Evolutionary conservation across 2,113 vertebrate species (phyloP).

Genomic region (rat (Rattus norvegicus)): GRCr8 NC_086027.1:75027501-75028000

Average conservation of each 20-base stretch:
- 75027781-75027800: neutral
- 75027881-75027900: neutral
- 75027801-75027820: neutral
- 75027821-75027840: neutral
- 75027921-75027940: neutral
- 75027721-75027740: too few species aligned
- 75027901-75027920: neutral
- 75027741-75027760: neutral
- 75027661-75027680: neutral
- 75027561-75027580: neutral
- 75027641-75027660: neutral
- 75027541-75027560: neutral
- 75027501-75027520: neutral
- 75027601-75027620: neutral
- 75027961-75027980: neutral
- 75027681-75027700: neutral
- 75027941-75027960: neutral
- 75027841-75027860: neutral
- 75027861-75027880: neutral
- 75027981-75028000: neutral
- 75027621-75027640: neutral
- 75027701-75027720: neutral
- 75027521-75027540: neutral
- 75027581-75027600: neutral
- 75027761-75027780: neutral